Conservation (phyloP, 1,140 invertebrate genomes). For the Drosophila biarmipes region DNA sequence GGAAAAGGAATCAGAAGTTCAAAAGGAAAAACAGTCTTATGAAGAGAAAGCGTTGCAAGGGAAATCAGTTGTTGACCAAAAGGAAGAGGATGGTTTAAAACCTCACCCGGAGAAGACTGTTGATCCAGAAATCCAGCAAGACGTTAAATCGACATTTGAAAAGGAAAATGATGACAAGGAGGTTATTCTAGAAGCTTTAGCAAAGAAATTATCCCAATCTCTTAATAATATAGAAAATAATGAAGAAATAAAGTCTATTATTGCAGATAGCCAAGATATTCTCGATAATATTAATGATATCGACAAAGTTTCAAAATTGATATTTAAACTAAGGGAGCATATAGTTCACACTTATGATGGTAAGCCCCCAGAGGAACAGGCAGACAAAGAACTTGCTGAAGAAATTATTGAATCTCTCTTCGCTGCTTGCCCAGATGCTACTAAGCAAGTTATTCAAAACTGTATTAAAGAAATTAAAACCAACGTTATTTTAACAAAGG, state of each 20-base stretch:
- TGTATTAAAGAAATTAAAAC: conserved; percentile 55
- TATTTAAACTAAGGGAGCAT: conserved; percentile 72
- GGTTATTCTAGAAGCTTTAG: neutral
- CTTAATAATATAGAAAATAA: conserved; percentile 6
- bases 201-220: conserved; percentile 2
- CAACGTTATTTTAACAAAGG: conserved; percentile 63
- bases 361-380: conserved; percentile 27
- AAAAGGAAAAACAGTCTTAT: neutral
- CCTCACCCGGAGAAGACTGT: too few species aligned
- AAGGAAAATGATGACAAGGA: neutral
- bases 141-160: neutral
- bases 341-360: conserved; percentile 80
- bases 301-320: conserved; percentile 48
- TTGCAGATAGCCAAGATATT: conserved; percentile 33
- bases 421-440: conserved; percentile 37
- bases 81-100: neutral
- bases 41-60: neutral
- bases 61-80: neutral
- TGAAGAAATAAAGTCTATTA: conserved; percentile 12
- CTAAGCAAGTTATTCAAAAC: conserved; percentile 39
- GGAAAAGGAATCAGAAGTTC: neutral
- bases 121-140: too few species aligned
- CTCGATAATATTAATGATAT: conserved; percentile 42
- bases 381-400: conserved; percentile 41
- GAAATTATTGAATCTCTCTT: conserved; percentile 58